phyloP scores from a whole-genome alignment of 2,888 invertebrate genomes.

The Hydroisotoma schaefferi region DNA sequence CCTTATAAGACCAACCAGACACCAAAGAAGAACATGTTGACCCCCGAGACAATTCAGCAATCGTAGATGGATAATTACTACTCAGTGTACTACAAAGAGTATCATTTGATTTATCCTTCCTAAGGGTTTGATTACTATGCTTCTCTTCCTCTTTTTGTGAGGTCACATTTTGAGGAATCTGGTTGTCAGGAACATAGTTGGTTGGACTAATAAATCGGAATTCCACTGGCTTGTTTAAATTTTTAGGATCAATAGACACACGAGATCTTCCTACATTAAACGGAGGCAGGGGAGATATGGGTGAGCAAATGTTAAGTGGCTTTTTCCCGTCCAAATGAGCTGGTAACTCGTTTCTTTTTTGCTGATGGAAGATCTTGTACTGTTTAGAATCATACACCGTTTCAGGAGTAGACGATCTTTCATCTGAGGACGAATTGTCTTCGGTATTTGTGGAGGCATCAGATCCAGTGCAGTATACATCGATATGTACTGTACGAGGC shows the following conservation, averaged over 20 bases:
- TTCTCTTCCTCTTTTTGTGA: no score
- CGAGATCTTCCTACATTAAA: neutral
- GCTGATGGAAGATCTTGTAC: constrained; percentile 61
- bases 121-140: no score
- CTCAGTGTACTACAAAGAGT: constrained; percentile 2
- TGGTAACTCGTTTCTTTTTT: constrained; percentile 38
- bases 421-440: constrained; percentile 47
- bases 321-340: constrained; percentile 9
- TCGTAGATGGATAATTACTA: constrained; percentile 37
- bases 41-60: constrained; percentile 34
- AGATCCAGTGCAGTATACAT: constrained; percentile 70
- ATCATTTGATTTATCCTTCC: constrained; percentile 8
- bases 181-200: neutral
- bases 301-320: neutral
- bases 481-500: constrained; percentile 68
- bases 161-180: no score
- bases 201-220: neutral
- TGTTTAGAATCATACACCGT: constrained; percentile 65
- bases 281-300: neutral
- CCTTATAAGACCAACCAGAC: constrained; percentile 26
- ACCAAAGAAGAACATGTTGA: constrained; percentile 37
- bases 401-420: constrained; percentile 60
- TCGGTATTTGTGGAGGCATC: constrained; percentile 50
- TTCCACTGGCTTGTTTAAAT: neutral
- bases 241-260: constrained; percentile 1